These are phyloP conservation scores for Hipposideros armiger DNA, from an alignment of 2,113 vertebrate genomes.

Conservation along the genomic window DNA sequence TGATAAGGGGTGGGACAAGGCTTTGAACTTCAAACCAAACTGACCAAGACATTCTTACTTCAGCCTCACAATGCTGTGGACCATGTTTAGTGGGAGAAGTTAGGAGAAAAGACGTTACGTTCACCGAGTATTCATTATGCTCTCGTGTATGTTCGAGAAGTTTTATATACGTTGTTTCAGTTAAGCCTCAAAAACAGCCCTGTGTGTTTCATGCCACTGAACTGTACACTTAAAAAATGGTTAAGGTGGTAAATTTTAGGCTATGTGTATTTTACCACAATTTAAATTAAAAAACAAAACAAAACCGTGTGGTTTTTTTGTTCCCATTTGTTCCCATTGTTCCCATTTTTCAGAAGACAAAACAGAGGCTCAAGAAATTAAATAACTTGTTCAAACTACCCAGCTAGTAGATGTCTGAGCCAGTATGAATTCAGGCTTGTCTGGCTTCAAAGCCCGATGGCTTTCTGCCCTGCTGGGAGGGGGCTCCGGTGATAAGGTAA, in stretches of 20 bases:
- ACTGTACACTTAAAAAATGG: not conserved
- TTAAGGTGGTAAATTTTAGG: not conserved
- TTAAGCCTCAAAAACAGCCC: not conserved
- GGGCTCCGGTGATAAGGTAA: not conserved
- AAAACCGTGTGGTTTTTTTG: not conserved
- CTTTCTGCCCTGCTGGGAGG: not conserved
- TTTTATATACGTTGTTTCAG: not conserved
- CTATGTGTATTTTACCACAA: not conserved
- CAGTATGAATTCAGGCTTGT: not conserved
- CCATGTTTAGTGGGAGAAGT: not conserved
- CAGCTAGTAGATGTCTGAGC: not conserved
- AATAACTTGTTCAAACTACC: not conserved
- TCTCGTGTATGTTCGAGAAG: not conserved
- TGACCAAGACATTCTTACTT: not conserved
- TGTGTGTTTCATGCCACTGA: not conserved
- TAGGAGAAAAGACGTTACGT: not conserved
- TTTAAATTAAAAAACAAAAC: not conserved
- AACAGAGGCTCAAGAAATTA: not conserved
- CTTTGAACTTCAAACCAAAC: not conserved
- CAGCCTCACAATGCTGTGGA: not conserved
- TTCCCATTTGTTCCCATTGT: not conserved
- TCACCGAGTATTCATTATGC: not conserved
- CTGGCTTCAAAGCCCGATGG: not conserved
- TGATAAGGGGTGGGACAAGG: slow-evolving; percentile 8
- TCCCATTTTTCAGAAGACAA: not conserved